Base-by-base conservation (phyloP, 2,888 invertebrate species). In the Drosophila paracracens region DNA sequence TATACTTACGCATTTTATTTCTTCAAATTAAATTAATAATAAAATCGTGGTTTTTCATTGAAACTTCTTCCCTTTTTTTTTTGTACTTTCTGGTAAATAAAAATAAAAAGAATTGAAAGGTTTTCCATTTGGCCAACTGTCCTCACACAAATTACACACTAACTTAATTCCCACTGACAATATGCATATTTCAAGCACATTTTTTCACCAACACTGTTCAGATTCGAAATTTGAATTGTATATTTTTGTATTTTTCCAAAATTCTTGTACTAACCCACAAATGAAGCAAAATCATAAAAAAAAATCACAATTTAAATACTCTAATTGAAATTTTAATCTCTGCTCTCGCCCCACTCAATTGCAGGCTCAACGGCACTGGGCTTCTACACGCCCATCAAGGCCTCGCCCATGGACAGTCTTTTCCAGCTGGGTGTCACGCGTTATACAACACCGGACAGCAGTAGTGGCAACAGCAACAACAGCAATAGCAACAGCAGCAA, bases 391-490 rank as follows among this genome's bases (percentile, higher is more conserved):
- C 97, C 98, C 70, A 95, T 96, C 94, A 96, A 97, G 94, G 87
- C 83, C 40, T 95, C 95, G 63, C 94, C 94, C 80, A 94, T 94
- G 81, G 94, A 94, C 84, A 95, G 93, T 88, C 94, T 95, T 73
- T 97, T 97, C 94, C 96, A 96, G 94, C 94, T 97, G 74, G 98
- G 98, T 61, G 95, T 97, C 68, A 96, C 96, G 77, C 95, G 96
- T 16, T 80, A 89, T 40, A 74, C 75, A 25, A 57, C 78, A 27
- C 74, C 88, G 25, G 83, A 86, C 46, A 80, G 71, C 74, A 56
- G 63, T 69, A 70, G 76, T 5, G 33, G 18, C 72, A 53, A 52
- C 33, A 52, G 46, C 46, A 80, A 68, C 74, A 52, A 66, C 69
- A 61, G 66, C 53, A 76, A 67, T 53, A 65, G 85, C 8, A 65